phyloP scores from a whole-genome alignment of 2,888 invertebrate genomes.

The Leptopilina syphax region DNA sequence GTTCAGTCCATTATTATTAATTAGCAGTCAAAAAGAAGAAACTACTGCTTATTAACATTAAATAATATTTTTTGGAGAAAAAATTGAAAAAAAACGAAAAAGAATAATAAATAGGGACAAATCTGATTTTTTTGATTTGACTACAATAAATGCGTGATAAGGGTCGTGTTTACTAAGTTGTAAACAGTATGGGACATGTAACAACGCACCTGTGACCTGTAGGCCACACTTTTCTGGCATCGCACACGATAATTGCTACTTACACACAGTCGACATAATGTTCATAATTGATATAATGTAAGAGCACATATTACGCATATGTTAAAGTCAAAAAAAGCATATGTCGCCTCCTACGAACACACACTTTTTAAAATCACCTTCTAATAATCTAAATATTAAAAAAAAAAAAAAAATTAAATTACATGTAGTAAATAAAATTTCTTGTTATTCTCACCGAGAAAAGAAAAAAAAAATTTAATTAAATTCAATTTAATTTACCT shows the following conservation, averaged over 20 bases:
- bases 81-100: too few relatives aligned
- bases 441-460: too few relatives aligned
- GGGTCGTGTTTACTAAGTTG: constrained; percentile 21
- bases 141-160: too few relatives aligned
- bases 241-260: constrained; percentile 64
- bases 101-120: too few relatives aligned
- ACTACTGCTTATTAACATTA: too few relatives aligned
- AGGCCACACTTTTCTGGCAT: constrained; percentile 61
- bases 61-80: too few relatives aligned
- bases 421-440: too few relatives aligned
- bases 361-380: not conserved
- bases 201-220: constrained; percentile 68
- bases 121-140: too few relatives aligned
- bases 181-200: not conserved
- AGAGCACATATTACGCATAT: constrained; percentile 56
- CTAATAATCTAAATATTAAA: not conserved
- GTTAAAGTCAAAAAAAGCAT: constrained; percentile 52
- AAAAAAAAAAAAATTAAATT: not conserved
- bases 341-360: constrained; percentile 39
- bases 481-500: too few relatives aligned
- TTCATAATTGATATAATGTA: constrained; percentile 50
- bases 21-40: too few relatives aligned
- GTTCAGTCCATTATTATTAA: too few relatives aligned
- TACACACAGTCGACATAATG: constrained; percentile 55
- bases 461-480: too few relatives aligned